Conservation (phyloP, 1,140 invertebrate genomes). For the Plectrocnemia conspersa region DNA sequence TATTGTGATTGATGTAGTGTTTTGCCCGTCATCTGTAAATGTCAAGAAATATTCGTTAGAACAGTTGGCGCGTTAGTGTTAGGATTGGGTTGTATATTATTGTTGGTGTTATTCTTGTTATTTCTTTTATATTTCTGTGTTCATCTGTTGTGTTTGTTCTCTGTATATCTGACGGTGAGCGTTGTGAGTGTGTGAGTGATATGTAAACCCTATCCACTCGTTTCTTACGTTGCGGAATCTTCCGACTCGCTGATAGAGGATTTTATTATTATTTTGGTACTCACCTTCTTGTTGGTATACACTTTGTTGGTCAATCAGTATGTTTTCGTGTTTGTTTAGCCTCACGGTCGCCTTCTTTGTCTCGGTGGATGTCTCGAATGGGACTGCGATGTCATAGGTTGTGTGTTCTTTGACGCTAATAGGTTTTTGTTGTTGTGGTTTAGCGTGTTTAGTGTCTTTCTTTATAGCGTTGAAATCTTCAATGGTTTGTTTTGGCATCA, state of each 20-base stretch:
- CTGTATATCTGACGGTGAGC: no score
- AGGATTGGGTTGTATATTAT: neutral
- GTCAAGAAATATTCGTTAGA: no score
- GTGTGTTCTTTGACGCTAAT: constrained; percentile 33
- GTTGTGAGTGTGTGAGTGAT: no score
- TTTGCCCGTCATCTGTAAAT: no score
- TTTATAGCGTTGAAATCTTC: constrained; percentile 3
- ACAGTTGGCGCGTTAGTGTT: no score
- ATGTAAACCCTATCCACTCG: no score
- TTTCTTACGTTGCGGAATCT: no score
- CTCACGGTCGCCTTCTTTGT: constrained; percentile 21
- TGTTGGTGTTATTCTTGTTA: neutral
- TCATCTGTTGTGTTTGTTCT: no score
- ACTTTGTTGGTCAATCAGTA: constrained; percentile 27
- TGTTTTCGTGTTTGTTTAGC: constrained; percentile 24
- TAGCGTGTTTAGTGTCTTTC: constrained; percentile 19
- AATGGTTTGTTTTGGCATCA: constrained; percentile 18
- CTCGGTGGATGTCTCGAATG: constrained; percentile 9
- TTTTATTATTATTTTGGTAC: no score
- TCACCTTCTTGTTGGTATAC: constrained; percentile 33
- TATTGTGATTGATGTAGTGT: no score
- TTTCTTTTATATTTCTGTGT: no score
- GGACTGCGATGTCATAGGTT: constrained; percentile 20
- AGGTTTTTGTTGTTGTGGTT: constrained; percentile 33
- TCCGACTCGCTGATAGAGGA: no score